Evolutionary conservation across 1,140 invertebrate genomes (phyloP).

Genomic region (Thalassaphorura encarpata): DNA sequence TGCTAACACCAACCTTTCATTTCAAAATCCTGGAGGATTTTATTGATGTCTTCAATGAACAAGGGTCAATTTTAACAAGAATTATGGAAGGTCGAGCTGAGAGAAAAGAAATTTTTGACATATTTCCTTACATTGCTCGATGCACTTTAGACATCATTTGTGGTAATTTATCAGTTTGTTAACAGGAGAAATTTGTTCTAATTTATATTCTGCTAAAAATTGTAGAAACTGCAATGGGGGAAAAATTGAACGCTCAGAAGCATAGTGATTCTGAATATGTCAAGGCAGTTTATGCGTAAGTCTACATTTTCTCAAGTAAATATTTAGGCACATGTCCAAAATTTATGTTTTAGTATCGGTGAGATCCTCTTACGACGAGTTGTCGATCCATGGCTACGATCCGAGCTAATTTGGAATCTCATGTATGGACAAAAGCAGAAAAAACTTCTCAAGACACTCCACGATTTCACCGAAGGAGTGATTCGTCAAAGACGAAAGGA

Average conservation of each 20-base stretch:
- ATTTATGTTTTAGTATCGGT: conserved; percentile 17
- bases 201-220: conserved; percentile 2
- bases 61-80: conserved; percentile 53
- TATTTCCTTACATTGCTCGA: conserved; percentile 54
- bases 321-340: not conserved
- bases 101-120: conserved; percentile 44
- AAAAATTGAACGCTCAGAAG: conserved; percentile 47
- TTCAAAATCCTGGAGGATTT: conserved; percentile 80
- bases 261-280: conserved; percentile 44
- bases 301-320: not conserved
- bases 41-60: conserved; percentile 66
- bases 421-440: conserved; percentile 32
- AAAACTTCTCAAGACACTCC: conserved; percentile 7
- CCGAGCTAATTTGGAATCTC: conserved; percentile 40
- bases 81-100: conserved; percentile 48
- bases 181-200: not conserved
- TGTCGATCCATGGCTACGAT: conserved; percentile 42
- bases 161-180: conserved; percentile 44
- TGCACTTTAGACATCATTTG: conserved; percentile 69
- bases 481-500: not conserved
- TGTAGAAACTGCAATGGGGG: conserved; percentile 53
- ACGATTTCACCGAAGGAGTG: conserved; percentile 18
- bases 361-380: conserved; percentile 35
- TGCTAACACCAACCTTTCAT: conserved; percentile 82
- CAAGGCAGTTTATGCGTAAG: conserved; percentile 40